These are phyloP conservation scores for Seriola quinqueradiata DNA, from an alignment of 2,113 vertebrate species.

Conservation along the genomic window DNA sequence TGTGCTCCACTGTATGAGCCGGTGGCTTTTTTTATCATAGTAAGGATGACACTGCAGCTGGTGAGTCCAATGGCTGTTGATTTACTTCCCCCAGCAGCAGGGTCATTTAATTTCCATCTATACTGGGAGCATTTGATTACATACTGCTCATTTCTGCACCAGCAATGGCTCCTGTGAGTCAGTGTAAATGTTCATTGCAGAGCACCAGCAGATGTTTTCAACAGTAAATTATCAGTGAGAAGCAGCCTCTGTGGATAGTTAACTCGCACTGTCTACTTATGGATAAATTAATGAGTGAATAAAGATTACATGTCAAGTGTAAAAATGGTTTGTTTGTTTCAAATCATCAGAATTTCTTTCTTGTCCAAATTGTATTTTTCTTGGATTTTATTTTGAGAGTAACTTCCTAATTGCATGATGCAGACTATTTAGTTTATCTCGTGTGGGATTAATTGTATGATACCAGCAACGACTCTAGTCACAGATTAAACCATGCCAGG, in stretches of 20 bases:
- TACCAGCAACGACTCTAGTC: constrained; percentile 23
- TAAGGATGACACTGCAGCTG: constrained; percentile 77
- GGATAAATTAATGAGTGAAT: constrained; percentile 49
- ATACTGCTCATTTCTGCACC: constrained; percentile 72
- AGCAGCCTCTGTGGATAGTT: constrained; percentile 61
- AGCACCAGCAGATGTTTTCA: constrained; percentile 77
- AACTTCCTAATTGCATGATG: constrained; percentile 30
- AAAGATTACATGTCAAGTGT: constrained; percentile 30
- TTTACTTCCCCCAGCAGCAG: constrained; percentile 72
- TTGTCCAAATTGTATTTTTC: not conserved
- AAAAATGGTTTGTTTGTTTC: constrained; percentile 35
- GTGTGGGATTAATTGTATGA: constrained; percentile 28
- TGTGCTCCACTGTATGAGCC: constrained; percentile 47
- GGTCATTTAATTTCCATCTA: constrained; percentile 79
- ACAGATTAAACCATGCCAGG: constrained; percentile 49
- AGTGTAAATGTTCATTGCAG: constrained; percentile 70
- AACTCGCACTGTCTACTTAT: constrained; percentile 37
- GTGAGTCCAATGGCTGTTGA: constrained; percentile 72
- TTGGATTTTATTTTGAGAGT: not conserved
- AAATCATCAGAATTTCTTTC: constrained; percentile 13
- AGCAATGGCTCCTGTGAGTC: constrained; percentile 77
- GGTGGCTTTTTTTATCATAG: constrained; percentile 69
- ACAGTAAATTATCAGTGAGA: constrained; percentile 70
- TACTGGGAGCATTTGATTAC: constrained; percentile 77
- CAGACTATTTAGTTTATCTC: constrained; percentile 38